Evolutionary conservation across 2,888 invertebrate species (phyloP), one percentile per base, ranked within the genome.

Genomic region (Priocnemis perturbator): DNA sequence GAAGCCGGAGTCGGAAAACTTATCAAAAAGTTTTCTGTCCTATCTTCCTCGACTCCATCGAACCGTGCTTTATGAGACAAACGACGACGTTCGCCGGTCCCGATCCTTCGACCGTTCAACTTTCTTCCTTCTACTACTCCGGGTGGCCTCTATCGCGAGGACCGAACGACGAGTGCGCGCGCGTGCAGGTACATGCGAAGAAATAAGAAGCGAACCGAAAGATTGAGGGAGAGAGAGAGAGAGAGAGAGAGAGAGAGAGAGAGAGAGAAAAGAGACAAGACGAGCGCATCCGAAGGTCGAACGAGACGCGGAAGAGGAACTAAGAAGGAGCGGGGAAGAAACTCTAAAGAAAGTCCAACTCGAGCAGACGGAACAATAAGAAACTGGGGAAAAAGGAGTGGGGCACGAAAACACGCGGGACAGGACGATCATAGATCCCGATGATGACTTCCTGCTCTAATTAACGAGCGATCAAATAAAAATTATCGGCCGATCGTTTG

Each of bases 401-500:
- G 11, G 7, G 2, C 50, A 37, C 14, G 37, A 37, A 37, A 37
- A 37, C 37, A 37, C 14, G 26, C 26, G 26, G 11, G 11, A 37
- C 1, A 37, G 14, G 37, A 26, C 26, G 26, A 37, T 37, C 11
- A 37, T 11, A 23, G 17, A 26, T 23, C 17, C 19, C 14, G 57
- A 20, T 66, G 71, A 67, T 67, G 72, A 78, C 65, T 76, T 65
- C n/a, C 55, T 26, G 66, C 52, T 60, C 47, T 81, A 76, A 78
- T 78, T 73, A 77, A 74, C 60, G 61, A 71, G 59, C 71, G 70
- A 75, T 78, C 76, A 63, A 73, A 70, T 75, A 71, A 76, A 81
- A 82, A 75, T 81, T 69, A 74, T 74, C 69, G 30, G 57, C 60
- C 61, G 70, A 69, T 69, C 62, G 62, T 20, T 62, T 60, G 59